These are phyloP conservation scores for Oenanthe melanoleuca DNA, from an alignment of 2,113 vertebrate species.

Conservation along the genomic window DNA sequence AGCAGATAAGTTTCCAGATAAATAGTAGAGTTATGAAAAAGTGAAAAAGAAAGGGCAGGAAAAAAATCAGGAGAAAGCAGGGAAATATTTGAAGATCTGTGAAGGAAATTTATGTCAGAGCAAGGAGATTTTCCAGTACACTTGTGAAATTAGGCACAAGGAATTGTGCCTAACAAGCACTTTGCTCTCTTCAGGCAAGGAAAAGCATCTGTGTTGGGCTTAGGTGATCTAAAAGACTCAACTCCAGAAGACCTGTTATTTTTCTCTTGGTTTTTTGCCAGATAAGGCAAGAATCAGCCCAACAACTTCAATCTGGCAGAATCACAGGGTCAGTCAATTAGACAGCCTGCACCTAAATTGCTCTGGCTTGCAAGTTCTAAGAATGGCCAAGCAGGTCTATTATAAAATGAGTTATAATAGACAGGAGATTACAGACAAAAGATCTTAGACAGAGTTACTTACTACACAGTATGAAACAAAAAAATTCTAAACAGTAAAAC, in stretches of 20 bases:
- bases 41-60: background rate
- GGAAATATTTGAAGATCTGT: background rate
- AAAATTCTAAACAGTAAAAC: background rate
- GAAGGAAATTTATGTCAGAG: background rate
- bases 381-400: rapidly evolving
- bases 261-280: background rate
- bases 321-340: background rate
- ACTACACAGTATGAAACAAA: too few relatives aligned
- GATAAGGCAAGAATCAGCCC: background rate
- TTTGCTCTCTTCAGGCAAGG: background rate
- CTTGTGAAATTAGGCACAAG: background rate
- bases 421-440: background rate
- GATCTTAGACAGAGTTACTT: background rate
- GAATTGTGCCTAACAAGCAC: background rate
- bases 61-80: background rate
- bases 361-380: background rate
- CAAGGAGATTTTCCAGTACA: background rate
- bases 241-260: background rate
- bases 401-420: background rate
- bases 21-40: background rate
- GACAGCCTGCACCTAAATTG: background rate
- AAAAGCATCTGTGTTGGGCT: background rate
- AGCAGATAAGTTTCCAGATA: background rate
- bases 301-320: background rate
- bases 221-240: background rate